Percentiles rank a stretch among this genome's conserved stretches.
These are phyloP conservation scores for Syritta pipiens DNA, from an alignment of 2,888 invertebrate genomes.

Conservation along the genomic window DNA sequence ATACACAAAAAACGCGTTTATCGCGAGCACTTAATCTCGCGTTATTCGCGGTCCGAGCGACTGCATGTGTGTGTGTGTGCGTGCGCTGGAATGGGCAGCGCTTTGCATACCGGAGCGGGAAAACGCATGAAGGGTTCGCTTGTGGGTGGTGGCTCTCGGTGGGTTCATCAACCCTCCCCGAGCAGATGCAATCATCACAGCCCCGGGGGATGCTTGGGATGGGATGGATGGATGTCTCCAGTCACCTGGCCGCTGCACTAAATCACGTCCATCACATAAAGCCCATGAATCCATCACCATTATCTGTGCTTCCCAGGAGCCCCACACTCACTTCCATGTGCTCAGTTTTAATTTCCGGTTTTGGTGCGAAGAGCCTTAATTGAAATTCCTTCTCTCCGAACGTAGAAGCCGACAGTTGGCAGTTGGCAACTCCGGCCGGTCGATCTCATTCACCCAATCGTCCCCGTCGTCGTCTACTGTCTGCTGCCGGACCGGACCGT, in stretches of 20 bases:
- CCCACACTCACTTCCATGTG: conserved; percentile 24
- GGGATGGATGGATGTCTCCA: too few species aligned
- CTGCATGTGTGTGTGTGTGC: conserved; percentile 2
- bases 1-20: conserved; percentile 73
- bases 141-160: conserved; percentile 17
- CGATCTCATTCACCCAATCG: conserved; percentile 72
- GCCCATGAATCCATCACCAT: neutral
- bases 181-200: too few species aligned
- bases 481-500: conserved; percentile 71
- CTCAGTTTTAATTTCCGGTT: conserved; percentile 63
- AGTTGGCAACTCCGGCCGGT: conserved; percentile 68
- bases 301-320: neutral
- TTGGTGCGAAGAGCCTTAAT: conserved; percentile 42
- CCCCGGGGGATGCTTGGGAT: neutral
- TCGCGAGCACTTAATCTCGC: conserved; percentile 75
- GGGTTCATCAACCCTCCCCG: conserved; percentile 35
- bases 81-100: neutral
- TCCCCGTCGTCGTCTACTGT: conserved; percentile 53
- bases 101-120: conserved; percentile 51
- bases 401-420: conserved; percentile 42
- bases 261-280: neutral
- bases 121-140: conserved; percentile 9
- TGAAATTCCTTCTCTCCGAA: conserved; percentile 50
- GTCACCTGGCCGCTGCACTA: too few species aligned
- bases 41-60: conserved; percentile 35